Base-by-base conservation (phyloP, 2,888 invertebrate genomes). In the Scaptomyza polygonia region DNA sequence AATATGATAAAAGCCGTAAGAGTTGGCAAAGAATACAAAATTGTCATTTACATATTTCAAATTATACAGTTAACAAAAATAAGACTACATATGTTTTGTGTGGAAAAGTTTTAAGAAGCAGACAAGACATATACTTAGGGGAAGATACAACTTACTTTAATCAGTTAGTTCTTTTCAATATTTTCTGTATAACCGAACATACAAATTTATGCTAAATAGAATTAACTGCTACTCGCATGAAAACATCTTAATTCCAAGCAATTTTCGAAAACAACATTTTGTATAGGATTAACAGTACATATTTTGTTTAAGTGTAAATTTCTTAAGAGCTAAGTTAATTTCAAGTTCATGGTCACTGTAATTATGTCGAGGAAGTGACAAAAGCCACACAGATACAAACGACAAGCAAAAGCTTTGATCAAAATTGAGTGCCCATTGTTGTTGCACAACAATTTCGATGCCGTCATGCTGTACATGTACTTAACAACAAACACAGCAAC, bases 281-380 rank as follows among this genome's bases (percentile, higher is more conserved):
- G n/a, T n/a, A 18, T 18, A 9, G 47, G 47, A 48, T 32, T 18
- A 18, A 3, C 6, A 11, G n/a, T n/a, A 9, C 14, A 30, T 0
- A 16, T 40, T 62, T 48, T 62, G 34, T 43, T 34, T 3, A 7
- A 71, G 77, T 72, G 72, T 70, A 70, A 21, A 29, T 56, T 32
- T 49, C 40, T 65, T 58, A 39, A 43, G 11, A 32, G 34, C 36
- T 47, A 51, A 77, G 61, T 65, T 49, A 55, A 57, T 61, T 67
- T 81, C 78, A 82, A 87, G 81, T 87, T 82, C 81, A 82, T 49
- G 81, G 81, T 61, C 81, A 62, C 6, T 57, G 62, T 48, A 56
- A 64, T 75, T 75, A 75, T 74, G 67, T 74, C 85, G 70, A 85
- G 81, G 81, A 87, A 82, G 87, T 87, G 85, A 78, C 87, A 85